These are phyloP conservation scores for Ceriagrion tenellum DNA, from an alignment of 2,888 invertebrate genomes.

Conservation along the genomic window DNA sequence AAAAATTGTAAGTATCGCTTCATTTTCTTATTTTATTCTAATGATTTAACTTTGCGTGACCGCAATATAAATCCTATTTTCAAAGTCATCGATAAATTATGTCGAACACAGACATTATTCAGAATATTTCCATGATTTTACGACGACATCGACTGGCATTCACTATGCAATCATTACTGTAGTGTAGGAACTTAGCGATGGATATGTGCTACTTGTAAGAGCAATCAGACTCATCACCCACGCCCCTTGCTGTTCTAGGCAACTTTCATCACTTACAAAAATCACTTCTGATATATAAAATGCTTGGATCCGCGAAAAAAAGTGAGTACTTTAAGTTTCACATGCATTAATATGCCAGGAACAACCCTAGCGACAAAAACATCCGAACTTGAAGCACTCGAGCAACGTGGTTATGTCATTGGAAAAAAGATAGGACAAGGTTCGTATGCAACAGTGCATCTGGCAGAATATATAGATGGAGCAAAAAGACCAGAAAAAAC, in stretches of 20 bases:
- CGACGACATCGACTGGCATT: no score
- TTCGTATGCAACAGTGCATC: conserved; percentile 93
- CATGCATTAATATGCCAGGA: conserved; percentile 39
- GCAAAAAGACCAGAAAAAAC: conserved; percentile 84
- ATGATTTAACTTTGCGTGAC: neutral
- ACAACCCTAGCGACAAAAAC: conserved; percentile 84
- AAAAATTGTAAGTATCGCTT: neutral
- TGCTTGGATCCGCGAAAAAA: neutral
- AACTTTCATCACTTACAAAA: neutral
- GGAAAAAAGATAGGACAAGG: conserved; percentile 95
- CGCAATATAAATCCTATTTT: neutral
- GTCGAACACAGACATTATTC: neutral
- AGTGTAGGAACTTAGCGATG: neutral
- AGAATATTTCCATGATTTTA: neutral
- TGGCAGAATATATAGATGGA: conserved; percentile 89
- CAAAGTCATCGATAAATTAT: neutral
- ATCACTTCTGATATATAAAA: neutral
- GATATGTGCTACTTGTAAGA: neutral
- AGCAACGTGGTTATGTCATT: conserved; percentile 90
- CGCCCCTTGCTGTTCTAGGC: neutral
- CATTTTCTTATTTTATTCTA: no score
- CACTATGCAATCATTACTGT: neutral
- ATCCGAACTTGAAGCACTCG: conserved; percentile 91
- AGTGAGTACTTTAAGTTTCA: neutral
- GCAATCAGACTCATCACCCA: neutral